Evolutionary conservation across 2,888 invertebrate species (phyloP), one percentile per base, ranked within the genome.

Genomic region (Rhopalosiphum nymphaeae): DNA sequence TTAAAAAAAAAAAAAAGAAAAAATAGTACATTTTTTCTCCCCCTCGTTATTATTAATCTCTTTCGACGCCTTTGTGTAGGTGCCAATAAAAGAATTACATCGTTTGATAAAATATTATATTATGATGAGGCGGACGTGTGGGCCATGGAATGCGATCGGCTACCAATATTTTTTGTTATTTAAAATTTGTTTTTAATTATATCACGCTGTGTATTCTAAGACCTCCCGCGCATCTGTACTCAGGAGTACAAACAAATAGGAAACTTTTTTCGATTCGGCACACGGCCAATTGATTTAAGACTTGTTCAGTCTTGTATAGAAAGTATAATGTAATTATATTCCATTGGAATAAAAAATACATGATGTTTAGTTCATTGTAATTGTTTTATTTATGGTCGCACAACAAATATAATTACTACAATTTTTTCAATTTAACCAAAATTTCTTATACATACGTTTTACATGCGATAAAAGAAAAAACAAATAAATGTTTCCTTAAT

Each of bases 141-240:
- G 78, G 46, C 49, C 36, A 25, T 36, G 78, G 78, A 46, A 91
- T 78, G 91, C 26, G 91, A 91, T 67, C 67, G 49, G 49, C 26
- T 78, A 91, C 49, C 49, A 67, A 78, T 78, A 78, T 78, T 91
- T 91, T 49, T 11, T 46, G 46, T 90, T 44, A 46, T 49, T 91
- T 90, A 26, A 91, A 91, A 90, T 90, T 61, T 90, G 61, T 67
- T 90, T 90, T 90, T 61, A 90, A 90, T 90, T 67, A 90, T 61
- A 90, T 21, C n/a, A n/a, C n/a, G 29, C 13, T 46, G 61, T 46
- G 89, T 78, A 90, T 90, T 90, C 46, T 78, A 67, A 67, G 90
- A 67, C 67, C 90, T 36, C 67, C 90, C 11, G 49, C 67, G 67
- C 46, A 67, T 46, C 46, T 67, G 13, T 21, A 67, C 5, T 16